Conservation (phyloP, 2,888 invertebrate genomes). For the Hirtodrosophila confusa region DNA sequence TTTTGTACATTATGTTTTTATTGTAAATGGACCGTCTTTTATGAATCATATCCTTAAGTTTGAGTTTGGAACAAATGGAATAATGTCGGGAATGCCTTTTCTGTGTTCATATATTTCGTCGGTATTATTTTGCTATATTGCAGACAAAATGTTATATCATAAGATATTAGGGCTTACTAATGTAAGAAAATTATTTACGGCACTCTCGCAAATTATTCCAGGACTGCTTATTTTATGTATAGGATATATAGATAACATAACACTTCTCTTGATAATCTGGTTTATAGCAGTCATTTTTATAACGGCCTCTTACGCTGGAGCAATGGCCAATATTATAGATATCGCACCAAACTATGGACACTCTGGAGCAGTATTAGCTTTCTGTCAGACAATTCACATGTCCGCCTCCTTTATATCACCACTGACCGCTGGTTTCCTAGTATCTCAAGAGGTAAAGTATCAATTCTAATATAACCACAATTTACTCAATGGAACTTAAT, state of each 20-base stretch:
- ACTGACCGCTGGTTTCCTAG: slow-evolving; percentile 87
- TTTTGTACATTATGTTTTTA: slow-evolving; percentile 90
- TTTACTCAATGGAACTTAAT: background rate
- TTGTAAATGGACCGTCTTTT: slow-evolving; percentile 89
- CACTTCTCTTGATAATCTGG: slow-evolving; percentile 87
- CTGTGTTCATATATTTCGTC: slow-evolving; percentile 89
- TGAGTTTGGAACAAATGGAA: slow-evolving; percentile 89
- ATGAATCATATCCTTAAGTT: slow-evolving; percentile 89
- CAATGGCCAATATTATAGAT: slow-evolving; percentile 91
- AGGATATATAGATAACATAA: slow-evolving; percentile 87
- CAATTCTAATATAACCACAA: background rate
- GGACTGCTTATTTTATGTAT: slow-evolving; percentile 87
- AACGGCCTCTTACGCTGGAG: slow-evolving; percentile 90
- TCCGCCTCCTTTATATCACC: slow-evolving; percentile 89
- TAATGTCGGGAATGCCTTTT: slow-evolving; percentile 88
- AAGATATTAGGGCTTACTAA: slow-evolving; percentile 87
- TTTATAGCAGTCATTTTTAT: slow-evolving; percentile 89
- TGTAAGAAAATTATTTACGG: slow-evolving; percentile 88
- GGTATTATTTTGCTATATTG: slow-evolving; percentile 88
- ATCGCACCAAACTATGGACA: slow-evolving; percentile 90
- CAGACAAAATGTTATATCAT: slow-evolving; percentile 87
- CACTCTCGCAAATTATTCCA: slow-evolving; percentile 88
- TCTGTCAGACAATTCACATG: slow-evolving; percentile 92
- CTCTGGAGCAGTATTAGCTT: slow-evolving; percentile 89
- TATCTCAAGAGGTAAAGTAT: slow-evolving; percentile 86